These are phyloP conservation scores for Atta texana DNA, from an alignment of 1,140 invertebrate genomes.

Conservation along the genomic window DNA sequence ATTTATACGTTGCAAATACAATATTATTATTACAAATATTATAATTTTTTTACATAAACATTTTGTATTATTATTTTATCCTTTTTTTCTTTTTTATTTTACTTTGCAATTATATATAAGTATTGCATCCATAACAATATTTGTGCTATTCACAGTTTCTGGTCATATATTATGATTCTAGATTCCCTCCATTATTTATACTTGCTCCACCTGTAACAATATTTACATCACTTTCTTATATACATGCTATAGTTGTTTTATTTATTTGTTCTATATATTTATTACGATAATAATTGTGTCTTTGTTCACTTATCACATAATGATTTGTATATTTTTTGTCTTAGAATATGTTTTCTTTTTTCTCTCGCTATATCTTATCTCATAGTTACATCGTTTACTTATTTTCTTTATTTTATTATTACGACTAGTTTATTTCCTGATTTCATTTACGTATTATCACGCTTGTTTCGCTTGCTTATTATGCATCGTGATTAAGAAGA, in stretches of 20 bases:
- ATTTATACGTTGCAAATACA: too few species aligned
- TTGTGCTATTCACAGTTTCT: too few species aligned
- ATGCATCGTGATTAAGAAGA: slow-evolving; percentile 52
- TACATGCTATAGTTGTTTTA: neutral
- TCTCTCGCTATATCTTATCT: neutral
- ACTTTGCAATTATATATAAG: too few species aligned
- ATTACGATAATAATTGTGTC: neutral
- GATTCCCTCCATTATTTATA: neutral
- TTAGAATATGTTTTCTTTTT: neutral
- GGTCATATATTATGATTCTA: neutral
- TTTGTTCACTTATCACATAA: neutral
- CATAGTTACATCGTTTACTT: neutral
- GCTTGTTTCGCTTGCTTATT: slow-evolving; percentile 35
- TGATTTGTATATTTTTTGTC: neutral
- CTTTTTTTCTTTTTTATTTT: too few species aligned
- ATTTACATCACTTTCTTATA: neutral
- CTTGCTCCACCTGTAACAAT: neutral
- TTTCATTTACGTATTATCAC: slow-evolving; percentile 13
- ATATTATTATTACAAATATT: too few species aligned
- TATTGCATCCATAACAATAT: too few species aligned
- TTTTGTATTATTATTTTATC: too few species aligned
- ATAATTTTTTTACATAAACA: too few species aligned
- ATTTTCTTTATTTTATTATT: neutral
- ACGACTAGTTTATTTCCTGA: slow-evolving; percentile 33
- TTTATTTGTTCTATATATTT: neutral